A percentile compares a stretch with the other conserved stretches of the same genome.
Evolutionary conservation across 2,113 vertebrate genomes (phyloP).

Genomic region (Nansenia antarctica): DNA sequence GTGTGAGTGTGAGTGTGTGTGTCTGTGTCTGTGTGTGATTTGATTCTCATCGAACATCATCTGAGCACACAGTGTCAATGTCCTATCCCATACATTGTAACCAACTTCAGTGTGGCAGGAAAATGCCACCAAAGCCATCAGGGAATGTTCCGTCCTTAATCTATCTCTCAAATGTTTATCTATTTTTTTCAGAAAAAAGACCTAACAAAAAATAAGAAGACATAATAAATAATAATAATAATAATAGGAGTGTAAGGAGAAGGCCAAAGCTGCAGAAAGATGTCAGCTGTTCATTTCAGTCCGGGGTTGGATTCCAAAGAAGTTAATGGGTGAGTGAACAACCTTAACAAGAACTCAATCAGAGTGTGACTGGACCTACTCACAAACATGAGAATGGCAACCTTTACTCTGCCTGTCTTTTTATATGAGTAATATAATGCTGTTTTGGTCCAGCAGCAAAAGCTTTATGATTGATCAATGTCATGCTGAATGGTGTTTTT

Average conservation of each 20-base stretch:
- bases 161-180: not conserved
- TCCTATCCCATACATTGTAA: not conserved
- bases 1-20: not conserved
- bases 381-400: not conserved
- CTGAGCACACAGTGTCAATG: no score
- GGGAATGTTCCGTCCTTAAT: not conserved
- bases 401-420: conserved; percentile 14
- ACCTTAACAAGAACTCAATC: no score
- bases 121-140: not conserved
- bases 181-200: not conserved
- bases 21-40: not conserved
- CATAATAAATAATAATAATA: not conserved
- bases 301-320: conserved; percentile 70
- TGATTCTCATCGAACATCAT: no score
- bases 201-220: not conserved
- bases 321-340: conserved; percentile 74
- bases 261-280: conserved; percentile 36
- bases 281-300: conserved; percentile 79
- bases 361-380: no score
- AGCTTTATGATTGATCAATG: not conserved
- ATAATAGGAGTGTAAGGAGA: not conserved
- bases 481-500: not conserved
- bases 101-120: not conserved
- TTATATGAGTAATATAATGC: not conserved
- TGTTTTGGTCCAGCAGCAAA: no score